Evolutionary conservation across 2,113 vertebrate genomes (phyloP), one percentile per base, ranked within the genome.

Genomic region (Dromiciops gliroides): DNA sequence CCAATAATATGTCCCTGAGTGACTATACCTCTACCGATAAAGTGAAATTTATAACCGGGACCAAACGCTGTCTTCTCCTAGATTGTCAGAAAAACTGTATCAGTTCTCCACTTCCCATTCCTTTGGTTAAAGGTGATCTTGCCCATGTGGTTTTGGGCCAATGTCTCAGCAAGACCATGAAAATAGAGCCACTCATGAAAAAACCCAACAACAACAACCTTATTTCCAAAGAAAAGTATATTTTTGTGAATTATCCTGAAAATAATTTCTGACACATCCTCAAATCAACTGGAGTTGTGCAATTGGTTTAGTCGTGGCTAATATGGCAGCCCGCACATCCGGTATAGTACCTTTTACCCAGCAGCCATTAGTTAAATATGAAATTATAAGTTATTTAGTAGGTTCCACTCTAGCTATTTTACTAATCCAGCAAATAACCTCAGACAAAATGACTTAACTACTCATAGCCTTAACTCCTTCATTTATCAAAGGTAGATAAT

Each of bases 171-270:
- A 97, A 96, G 92, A 11, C 3, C 49, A 48, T 93, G 26, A 25
- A 93, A 96, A 37, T n/a, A 48, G 47, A 67, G 19, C 1, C 11
- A 95, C 51, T 95, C 91, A 92, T 67, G 56, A 3, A 25, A 48
- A 2, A 96, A 0, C n/a, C n/a, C n/a, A n/a, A n/a, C 93, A 51
- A 96, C 0, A 94, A 52, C 12, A 37, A 16, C 91, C 89, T 93
- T 49, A 26, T 44, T 94, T 95, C 56, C 93, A 67, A 44, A 96
- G 28, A 14, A 95, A 26, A 88, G 1, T 28, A 1, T 52, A 26
- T 37, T 14, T 52, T 92, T 90, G 28, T 94, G n/a, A 93, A 90
- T 0, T 90, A 3, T 31, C 8, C 91, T 37, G 12, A 96, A 93
- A 83, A 83, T 22, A 75, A 75, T 22, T 83, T 83, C 37, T 83